Evolutionary conservation across 2,113 vertebrate genomes (phyloP).

Genomic region (Piprites chloris): DNA sequence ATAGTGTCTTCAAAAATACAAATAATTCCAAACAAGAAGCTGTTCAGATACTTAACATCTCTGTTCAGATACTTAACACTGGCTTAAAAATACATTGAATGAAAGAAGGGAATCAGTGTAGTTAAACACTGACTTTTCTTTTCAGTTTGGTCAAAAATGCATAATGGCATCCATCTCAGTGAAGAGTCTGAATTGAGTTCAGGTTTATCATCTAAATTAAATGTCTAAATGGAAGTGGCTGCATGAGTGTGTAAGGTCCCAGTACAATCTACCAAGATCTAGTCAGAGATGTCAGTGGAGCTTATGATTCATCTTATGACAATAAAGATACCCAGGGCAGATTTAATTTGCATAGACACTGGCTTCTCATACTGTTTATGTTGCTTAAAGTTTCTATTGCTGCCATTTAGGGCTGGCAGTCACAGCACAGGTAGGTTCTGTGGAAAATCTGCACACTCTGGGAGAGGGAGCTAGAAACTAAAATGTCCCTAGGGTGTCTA

Average conservation of each 20-base stretch:
- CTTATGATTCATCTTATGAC: background rate
- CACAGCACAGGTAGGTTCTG: background rate
- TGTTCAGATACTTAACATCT: too few relatives aligned
- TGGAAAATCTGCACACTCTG: background rate
- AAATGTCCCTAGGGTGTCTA: accelerated
- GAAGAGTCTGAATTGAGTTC: background rate
- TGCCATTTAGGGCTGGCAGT: background rate
- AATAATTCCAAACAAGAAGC: background rate
- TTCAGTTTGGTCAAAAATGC: background rate
- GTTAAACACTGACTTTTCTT: background rate
- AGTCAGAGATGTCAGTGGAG: background rate
- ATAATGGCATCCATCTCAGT: background rate
- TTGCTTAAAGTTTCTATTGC: background rate
- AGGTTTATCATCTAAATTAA: background rate
- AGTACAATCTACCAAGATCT: accelerated
- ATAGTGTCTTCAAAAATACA: background rate
- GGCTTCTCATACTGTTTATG: background rate
- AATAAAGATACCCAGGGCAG: background rate
- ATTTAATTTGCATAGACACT: background rate
- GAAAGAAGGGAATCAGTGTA: background rate
- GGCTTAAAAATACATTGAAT: background rate
- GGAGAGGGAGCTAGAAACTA: background rate
- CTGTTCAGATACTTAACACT: background rate
- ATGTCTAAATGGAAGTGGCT: background rate
- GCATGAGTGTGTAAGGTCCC: background rate